These are phyloP conservation scores for Chymomyza caudatula DNA, from an alignment of 2,888 invertebrate species.

Conservation along the genomic window DNA sequence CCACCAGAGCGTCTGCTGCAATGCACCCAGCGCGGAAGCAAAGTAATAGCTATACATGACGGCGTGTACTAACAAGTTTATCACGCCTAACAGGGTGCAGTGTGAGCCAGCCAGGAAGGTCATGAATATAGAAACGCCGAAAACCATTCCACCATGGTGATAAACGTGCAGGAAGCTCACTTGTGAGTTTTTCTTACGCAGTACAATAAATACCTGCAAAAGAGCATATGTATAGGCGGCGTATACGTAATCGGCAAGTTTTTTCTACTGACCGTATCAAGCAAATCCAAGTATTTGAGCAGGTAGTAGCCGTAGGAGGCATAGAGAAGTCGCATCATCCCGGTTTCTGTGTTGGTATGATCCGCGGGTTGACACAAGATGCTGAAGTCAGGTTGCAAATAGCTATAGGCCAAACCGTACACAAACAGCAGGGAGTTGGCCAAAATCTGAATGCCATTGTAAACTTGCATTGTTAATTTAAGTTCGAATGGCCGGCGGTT, in stretches of 20 bases:
- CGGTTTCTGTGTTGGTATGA: constrained; percentile 57
- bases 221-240: neutral
- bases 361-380: constrained; percentile 70
- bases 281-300: constrained; percentile 84
- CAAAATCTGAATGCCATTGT: constrained; percentile 82
- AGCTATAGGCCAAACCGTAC: constrained; percentile 55
- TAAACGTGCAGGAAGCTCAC: constrained; percentile 92
- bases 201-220: constrained; percentile 83
- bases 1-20: constrained; percentile 87
- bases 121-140: constrained; percentile 81
- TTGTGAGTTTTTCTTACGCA: constrained; percentile 89
- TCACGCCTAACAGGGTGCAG: constrained; percentile 83
- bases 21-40: constrained; percentile 85
- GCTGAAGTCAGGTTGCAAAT: constrained; percentile 65
- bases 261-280: constrained; percentile 82
- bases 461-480: constrained; percentile 82
- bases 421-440: constrained; percentile 52
- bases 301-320: constrained; percentile 83
- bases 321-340: constrained; percentile 77
- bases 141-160: constrained; percentile 90
- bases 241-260: neutral
- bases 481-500: constrained; percentile 83
- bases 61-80: constrained; percentile 88
- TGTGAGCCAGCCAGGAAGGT: constrained; percentile 84
- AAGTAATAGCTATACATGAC: constrained; percentile 93